phyloP scores from a whole-genome alignment of 2,113 vertebrate genomes.

The Amphilophus citrinellus region DNA sequence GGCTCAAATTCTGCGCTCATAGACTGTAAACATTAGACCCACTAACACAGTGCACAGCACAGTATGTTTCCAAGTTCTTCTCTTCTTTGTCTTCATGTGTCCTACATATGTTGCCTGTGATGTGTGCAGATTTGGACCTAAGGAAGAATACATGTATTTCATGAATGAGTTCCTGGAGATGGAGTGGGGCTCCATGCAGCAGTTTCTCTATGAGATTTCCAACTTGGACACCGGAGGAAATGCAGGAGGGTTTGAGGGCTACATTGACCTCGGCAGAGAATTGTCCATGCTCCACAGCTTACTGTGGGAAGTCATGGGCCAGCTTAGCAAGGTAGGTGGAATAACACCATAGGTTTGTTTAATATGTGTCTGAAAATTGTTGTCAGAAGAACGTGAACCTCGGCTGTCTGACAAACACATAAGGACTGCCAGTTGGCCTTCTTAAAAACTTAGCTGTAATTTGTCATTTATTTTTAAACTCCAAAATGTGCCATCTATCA shows the following conservation, averaged over 20 bases:
- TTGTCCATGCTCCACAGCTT: slow-evolving; percentile 94
- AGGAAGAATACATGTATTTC: slow-evolving; percentile 97
- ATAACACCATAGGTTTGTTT: background rate
- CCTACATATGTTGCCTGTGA: background rate
- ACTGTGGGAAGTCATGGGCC: slow-evolving; percentile 97
- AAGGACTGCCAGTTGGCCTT: background rate
- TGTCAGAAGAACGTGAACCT: background rate
- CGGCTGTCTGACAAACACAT: background rate
- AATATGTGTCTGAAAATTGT: background rate
- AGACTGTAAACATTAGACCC: background rate
- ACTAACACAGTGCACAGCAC: background rate
- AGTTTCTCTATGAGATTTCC: slow-evolving; percentile 98
- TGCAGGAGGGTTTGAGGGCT: slow-evolving; percentile 95
- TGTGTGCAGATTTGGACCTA: slow-evolving; percentile 90
- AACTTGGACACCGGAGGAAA: slow-evolving; percentile 95
- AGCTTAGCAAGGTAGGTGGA: slow-evolving; percentile 91
- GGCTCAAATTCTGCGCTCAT: background rate
- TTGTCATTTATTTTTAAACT: background rate
- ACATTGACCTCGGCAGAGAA: slow-evolving; percentile 97
- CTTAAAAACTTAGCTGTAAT: background rate
- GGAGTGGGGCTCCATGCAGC: slow-evolving; percentile 98
- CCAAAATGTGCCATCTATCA: background rate
- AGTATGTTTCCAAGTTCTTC: background rate
- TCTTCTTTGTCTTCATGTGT: background rate
- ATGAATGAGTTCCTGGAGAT: slow-evolving; percentile 99